Conservation (phyloP, 2,888 invertebrate genomes). For the Drosophila hamatofila region DNA sequence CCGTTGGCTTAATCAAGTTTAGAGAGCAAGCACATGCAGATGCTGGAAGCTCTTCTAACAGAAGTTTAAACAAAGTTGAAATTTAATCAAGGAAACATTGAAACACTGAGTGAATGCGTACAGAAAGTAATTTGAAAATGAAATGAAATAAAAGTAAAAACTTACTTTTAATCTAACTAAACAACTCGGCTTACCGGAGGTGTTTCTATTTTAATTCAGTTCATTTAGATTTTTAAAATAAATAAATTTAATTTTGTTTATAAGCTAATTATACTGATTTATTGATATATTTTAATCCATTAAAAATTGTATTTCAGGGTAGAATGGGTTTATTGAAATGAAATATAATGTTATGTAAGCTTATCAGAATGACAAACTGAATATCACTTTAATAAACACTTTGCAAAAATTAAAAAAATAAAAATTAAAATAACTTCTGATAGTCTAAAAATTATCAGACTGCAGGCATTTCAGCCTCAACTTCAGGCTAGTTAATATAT, state of each 20-base stretch:
- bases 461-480: too few relatives aligned
- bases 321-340: too few relatives aligned
- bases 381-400: too few relatives aligned
- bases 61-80: conserved; percentile 7
- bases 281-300: too few relatives aligned
- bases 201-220: background rate
- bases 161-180: background rate
- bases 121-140: background rate
- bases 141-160: background rate
- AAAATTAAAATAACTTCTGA: too few relatives aligned
- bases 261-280: too few relatives aligned
- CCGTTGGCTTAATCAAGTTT: background rate
- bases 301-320: too few relatives aligned
- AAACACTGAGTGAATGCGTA: background rate
- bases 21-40: conserved; percentile 1
- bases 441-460: too few relatives aligned
- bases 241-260: background rate
- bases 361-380: too few relatives aligned
- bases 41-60: background rate
- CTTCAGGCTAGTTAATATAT: too few relatives aligned
- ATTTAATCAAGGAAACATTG: background rate
- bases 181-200: background rate
- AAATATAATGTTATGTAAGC: too few relatives aligned
- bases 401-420: too few relatives aligned
- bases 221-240: background rate